phyloP scores from a whole-genome alignment of 2,113 vertebrate genomes.

The Clarias gariepinus region DNA sequence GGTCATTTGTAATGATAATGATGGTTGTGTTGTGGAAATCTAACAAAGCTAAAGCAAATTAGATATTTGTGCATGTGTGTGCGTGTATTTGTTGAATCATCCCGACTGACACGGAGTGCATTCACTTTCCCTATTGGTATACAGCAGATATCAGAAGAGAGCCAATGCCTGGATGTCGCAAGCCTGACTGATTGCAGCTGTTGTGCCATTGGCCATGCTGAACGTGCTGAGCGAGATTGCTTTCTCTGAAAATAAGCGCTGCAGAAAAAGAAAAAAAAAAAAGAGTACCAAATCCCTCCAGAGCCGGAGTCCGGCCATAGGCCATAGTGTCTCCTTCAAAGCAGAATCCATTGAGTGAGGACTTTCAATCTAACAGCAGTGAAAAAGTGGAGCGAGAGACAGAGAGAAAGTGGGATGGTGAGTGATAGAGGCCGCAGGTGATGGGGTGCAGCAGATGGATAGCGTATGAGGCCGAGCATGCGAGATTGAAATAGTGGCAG shows the following conservation, averaged over 20 bases:
- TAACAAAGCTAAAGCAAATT: constrained; percentile 10
- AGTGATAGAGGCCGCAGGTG: constrained; percentile 33
- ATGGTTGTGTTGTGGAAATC: constrained; percentile 17
- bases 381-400: constrained; percentile 40
- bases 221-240: constrained; percentile 27
- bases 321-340: constrained; percentile 36
- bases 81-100: constrained; percentile 3
- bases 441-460: constrained; percentile 35
- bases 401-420: constrained; percentile 15
- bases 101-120: constrained; percentile 31
- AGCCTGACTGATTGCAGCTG: constrained; percentile 13
- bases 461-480: constrained; percentile 11
- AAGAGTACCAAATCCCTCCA: constrained; percentile 24
- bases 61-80: not conserved
- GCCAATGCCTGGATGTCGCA: constrained; percentile 3
- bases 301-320: constrained; percentile 39
- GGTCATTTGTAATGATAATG: constrained; percentile 32
- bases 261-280: constrained; percentile 1
- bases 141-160: constrained; percentile 20
- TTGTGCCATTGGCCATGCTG: constrained; percentile 29
- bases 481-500: constrained; percentile 42
- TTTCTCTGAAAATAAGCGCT: constrained; percentile 37
- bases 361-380: constrained; percentile 43
- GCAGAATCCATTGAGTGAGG: constrained; percentile 40
- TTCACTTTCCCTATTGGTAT: constrained; percentile 10